Evolutionary conservation across 2,797 vertebrate species (phyloP).

Genomic region (Pipistrellus kuhlii): DNA sequence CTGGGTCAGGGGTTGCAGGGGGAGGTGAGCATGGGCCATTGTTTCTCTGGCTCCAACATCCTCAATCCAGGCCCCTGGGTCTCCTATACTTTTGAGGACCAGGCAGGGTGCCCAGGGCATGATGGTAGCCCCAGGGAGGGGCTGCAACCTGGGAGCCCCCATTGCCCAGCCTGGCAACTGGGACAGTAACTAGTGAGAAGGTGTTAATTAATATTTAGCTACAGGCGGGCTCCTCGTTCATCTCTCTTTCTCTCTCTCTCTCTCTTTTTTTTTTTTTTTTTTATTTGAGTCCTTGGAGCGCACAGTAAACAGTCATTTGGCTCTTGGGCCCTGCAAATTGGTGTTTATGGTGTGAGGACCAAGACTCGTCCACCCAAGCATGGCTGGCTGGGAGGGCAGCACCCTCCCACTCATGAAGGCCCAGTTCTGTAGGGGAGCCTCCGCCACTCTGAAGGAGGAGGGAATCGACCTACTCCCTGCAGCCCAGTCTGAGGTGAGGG

Average conservation of each 20-base stretch:
- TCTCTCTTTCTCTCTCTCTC: constrained; percentile 21
- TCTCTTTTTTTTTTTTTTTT: constrained; percentile 31
- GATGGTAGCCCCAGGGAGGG: not conserved
- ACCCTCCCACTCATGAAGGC: not conserved
- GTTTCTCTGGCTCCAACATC: not conserved
- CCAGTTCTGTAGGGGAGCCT: not conserved
- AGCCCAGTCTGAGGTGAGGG: not conserved
- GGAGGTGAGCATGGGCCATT: not conserved
- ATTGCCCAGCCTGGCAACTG: constrained; percentile 45
- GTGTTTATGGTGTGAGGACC: constrained; percentile 85
- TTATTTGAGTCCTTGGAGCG: constrained; percentile 77
- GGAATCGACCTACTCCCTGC: not conserved
- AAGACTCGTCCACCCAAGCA: constrained; percentile 75
- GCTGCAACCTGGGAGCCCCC: not conserved
- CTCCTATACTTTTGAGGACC: not conserved
- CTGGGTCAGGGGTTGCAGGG: not conserved
- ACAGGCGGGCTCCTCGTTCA: constrained; percentile 54
- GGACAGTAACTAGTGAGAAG: constrained; percentile 72
- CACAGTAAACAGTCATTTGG: constrained; percentile 86
- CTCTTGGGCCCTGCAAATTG: constrained; percentile 86
- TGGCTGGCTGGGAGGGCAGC: not conserved
- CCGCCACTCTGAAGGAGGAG: not conserved
- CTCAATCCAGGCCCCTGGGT: not conserved
- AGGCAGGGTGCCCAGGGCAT: not conserved
- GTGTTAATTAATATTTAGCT: constrained; percentile 82